Conservation (phyloP, 1,140 invertebrate genomes). For the Lysiphlebus fabarum region DNA sequence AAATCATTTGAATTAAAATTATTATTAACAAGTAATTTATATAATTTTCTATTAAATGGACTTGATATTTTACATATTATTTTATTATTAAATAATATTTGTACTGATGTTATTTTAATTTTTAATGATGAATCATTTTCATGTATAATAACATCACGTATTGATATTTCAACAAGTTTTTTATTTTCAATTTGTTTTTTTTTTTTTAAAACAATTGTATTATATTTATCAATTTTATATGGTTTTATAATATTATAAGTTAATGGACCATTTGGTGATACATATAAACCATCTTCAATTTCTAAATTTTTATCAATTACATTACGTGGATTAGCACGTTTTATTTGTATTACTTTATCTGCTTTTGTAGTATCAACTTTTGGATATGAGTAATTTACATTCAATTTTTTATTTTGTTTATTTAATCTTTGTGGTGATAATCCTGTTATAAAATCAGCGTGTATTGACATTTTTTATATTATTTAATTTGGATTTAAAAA, state of each 20-base stretch:
- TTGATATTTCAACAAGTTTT: slow-evolving; percentile 44
- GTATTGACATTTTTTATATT: slow-evolving; percentile 15
- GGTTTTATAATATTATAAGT: slow-evolving; percentile 39
- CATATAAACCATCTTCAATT: slow-evolving; percentile 45
- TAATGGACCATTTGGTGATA: slow-evolving; percentile 34
- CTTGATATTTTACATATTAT: slow-evolving; percentile 37
- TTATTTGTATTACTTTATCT: slow-evolving; percentile 30
- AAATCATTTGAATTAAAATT: slow-evolving; percentile 36
- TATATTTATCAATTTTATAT: slow-evolving; percentile 29
- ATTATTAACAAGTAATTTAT: slow-evolving; percentile 43
- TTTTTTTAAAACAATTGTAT: slow-evolving; percentile 28
- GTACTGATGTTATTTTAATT: slow-evolving; percentile 33
- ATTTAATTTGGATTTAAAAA: background rate
- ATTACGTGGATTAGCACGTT: slow-evolving; percentile 19
- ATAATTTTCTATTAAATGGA: slow-evolving; percentile 47
- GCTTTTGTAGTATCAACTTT: slow-evolving; percentile 23
- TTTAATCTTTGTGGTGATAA: background rate
- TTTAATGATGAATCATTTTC: slow-evolving; percentile 18
- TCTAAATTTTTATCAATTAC: slow-evolving; percentile 16
- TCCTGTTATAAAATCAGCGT: slow-evolving; percentile 31
- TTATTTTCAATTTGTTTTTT: slow-evolving; percentile 23
- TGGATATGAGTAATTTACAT: slow-evolving; percentile 34
- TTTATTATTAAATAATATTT: slow-evolving; percentile 41
- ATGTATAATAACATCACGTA: slow-evolving; percentile 41
- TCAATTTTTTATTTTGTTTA: slow-evolving; percentile 28